Evolutionary conservation across 1,140 invertebrate genomes (phyloP), one percentile per base, ranked within the genome.

Genomic region (Drosophila equinoxialis): DNA sequence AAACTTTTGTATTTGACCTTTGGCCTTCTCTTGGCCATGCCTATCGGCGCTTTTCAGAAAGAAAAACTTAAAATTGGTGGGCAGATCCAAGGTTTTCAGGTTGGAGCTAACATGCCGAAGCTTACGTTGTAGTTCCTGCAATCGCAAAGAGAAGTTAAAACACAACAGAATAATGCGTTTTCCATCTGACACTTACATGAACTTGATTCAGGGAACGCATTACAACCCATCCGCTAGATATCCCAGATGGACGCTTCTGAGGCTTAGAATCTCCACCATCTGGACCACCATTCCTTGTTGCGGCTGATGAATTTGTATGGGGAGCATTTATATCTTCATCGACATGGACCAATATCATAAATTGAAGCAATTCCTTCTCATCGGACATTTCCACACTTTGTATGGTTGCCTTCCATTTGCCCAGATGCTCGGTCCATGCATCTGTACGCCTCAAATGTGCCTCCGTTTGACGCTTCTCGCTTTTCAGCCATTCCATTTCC

Each of bases 381-480:
- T 96, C 95, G 55, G 95, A 94, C 92, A 97, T 96, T 93, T 97
- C 96, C 11, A 96, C 96, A 79, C 95, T 96, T 90, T 97, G 95
- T 6, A 98, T 95, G 57, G 95, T 94, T 6, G 96, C 96, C 73
- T 95, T 94, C 97, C 97, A 98, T 67, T 94, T 94, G 20, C 97
- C 97, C 64, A 98, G 93, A 92, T 98, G 96, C 77, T 97, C 96
- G 2, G 95, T 96, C 97, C 97, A 98, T 57, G 95, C 95, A 93
- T 97, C 96, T 0, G 97, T 98, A 41, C 97, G 94, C n/a, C 95
- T 94, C 35, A 98, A 93, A 93, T 98, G 97, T 1, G 95, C 95
- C 90, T 98, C 96, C 11, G 98, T 90, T 69, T 96, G 94, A 64
- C 95, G 92, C 85, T 96, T 95, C 80, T 98, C 97, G 2, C 94